Percentiles rank a stretch among this genome's conserved stretches.
Conservation (phyloP, 2,888 invertebrate genomes). For the Ornithoptera alexandrae region DNA sequence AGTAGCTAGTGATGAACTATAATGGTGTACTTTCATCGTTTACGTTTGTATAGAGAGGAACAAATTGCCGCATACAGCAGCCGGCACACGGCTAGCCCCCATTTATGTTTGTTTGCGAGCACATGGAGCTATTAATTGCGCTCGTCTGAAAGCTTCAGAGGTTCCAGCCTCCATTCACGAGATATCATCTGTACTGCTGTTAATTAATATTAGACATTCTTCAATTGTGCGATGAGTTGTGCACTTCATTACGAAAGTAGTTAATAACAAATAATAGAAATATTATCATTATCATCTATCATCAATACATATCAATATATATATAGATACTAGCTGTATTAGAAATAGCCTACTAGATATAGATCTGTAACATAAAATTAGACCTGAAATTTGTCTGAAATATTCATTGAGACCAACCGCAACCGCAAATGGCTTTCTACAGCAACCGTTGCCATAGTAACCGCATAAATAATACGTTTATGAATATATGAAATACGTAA, state of each 20-base stretch:
- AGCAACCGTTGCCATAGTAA: too few relatives aligned
- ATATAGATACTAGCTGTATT: too few relatives aligned
- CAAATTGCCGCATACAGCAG: neutral
- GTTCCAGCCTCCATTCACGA: constrained; percentile 13
- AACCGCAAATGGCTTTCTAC: too few relatives aligned
- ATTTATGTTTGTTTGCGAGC: constrained; percentile 2
- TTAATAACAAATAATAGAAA: neutral
- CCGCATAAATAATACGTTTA: too few relatives aligned
- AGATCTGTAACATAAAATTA: too few relatives aligned
- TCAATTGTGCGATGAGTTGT: neutral
- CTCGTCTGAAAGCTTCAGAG: constrained; percentile 16
- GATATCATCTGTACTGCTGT: constrained; percentile 2
- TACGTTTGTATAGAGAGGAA: neutral
- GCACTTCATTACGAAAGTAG: neutral
- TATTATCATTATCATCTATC: too few relatives aligned
- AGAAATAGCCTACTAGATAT: too few relatives aligned
- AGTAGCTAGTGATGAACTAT: neutral
- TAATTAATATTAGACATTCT: constrained; percentile 16
- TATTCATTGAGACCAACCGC: too few relatives aligned
- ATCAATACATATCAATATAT: too few relatives aligned
- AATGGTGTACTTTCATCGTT: neutral
- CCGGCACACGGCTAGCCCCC: constrained; percentile 3
- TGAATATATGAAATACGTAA: too few relatives aligned
- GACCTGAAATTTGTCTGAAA: too few relatives aligned
- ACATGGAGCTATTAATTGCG: constrained; percentile 13